Conservation (phyloP, 2,888 invertebrate genomes). For the Thyatira batis region DNA sequence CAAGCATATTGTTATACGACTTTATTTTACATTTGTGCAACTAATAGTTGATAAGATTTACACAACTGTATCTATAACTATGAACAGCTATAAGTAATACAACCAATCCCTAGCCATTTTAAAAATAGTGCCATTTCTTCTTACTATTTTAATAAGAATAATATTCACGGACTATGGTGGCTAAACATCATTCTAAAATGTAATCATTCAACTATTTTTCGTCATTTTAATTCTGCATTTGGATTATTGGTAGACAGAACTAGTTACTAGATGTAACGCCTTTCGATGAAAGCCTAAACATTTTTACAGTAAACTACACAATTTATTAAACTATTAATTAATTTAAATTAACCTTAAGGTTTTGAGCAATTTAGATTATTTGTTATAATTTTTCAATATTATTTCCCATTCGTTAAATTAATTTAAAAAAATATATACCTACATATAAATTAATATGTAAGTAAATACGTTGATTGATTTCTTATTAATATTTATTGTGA, state of each 20-base stretch:
- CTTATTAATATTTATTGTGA: conserved; percentile 12
- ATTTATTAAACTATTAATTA: neutral
- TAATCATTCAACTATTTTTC: neutral
- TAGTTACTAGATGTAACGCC: neutral
- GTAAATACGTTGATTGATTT: neutral
- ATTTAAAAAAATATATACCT: neutral
- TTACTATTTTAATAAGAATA: conserved; percentile 5
- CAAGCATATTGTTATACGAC: neutral
- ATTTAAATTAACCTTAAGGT: too few relatives aligned
- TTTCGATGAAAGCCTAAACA: neutral
- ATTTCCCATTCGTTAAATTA: neutral
- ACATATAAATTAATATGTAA: neutral
- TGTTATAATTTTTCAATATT: neutral
- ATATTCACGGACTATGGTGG: neutral
- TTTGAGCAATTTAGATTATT: neutral
- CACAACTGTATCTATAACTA: neutral
- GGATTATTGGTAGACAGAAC: neutral
- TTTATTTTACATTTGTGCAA: neutral
- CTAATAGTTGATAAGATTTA: neutral
- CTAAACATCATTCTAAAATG: neutral
- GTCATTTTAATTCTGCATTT: neutral
- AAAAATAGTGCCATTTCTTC: conserved; percentile 47
- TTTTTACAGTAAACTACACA: neutral
- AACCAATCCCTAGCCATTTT: conserved; percentile 30
- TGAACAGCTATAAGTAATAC: neutral